Evolutionary conservation across 2,113 vertebrate species (phyloP), one percentile per base, ranked within the genome.

Genomic region (Chauna torquata): DNA sequence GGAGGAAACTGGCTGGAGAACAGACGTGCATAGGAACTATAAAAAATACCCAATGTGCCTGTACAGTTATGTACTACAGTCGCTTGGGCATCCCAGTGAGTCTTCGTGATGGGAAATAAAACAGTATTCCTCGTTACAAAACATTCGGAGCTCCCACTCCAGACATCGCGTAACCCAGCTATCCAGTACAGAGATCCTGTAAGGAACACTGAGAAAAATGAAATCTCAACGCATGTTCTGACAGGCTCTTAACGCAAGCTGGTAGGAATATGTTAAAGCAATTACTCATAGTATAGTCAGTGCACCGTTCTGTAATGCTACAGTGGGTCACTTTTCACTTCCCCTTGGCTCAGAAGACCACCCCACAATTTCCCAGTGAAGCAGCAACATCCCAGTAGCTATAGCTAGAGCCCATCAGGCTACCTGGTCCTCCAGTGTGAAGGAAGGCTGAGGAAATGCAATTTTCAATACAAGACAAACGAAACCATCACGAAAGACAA

Each of bases 41-140:
- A 17, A 15, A 32, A 32, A 71, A 47, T 14, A 79, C 38, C 32
- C 25, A 0, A 28, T 3, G 28, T 32, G 69, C 30, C 64, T 2
- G 0, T 2, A 17, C 38, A 44, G 54, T 16, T 23, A 11, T 0
- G 2, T 28, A 22, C 47, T 30, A 17, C 3, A 40, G 66, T 22
- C 1, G 1, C 54, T 23, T 23, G 30, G 13, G 13, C 2, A 1
- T 38, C 34, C 40, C 72, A 32, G 45, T 7, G 4, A 12, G 17
- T 6, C 1, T 2, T 72, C 8, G 2, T 4, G 8, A 22, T 38
- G 19, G 68, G 34, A 49, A 40, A 54, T 1, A 16, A n/a, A 82
- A 42, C 16, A 78, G 45, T 9, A 28, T 7, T 42, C 10, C 47
- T n/a, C 45, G 20, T 18, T 32, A 36, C n/a, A 8, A 8, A 42